Conservation (phyloP, 2,113 vertebrate genomes). For the Odocoileus hemionus region DNA sequence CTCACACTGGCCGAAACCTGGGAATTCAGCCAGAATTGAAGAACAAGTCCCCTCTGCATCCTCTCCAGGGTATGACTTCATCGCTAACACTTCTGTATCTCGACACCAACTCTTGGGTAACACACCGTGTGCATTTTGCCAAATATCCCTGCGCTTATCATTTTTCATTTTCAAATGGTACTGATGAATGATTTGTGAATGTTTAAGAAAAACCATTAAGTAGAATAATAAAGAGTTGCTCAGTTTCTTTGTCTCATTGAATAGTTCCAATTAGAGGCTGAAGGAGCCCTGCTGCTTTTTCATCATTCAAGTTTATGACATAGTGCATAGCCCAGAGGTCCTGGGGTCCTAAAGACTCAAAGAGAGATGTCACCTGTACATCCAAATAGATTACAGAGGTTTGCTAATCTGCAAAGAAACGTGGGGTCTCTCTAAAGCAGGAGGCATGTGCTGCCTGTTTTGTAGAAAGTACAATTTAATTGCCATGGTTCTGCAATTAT, state of each 20-base stretch:
- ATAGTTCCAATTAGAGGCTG: slow-evolving; percentile 78
- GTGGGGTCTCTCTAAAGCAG: slow-evolving; percentile 58
- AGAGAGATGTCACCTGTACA: slow-evolving; percentile 74
- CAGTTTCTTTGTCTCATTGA: slow-evolving; percentile 70
- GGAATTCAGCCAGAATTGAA: slow-evolving; percentile 82
- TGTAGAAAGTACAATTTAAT: slow-evolving; percentile 75
- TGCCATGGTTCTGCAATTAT: slow-evolving; percentile 58
- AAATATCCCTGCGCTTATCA: slow-evolving; percentile 75
- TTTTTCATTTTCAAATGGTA: slow-evolving; percentile 73
- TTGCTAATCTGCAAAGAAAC: slow-evolving; percentile 71
- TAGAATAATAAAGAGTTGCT: slow-evolving; percentile 74
- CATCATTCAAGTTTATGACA: slow-evolving; percentile 78
- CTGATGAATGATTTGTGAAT: slow-evolving; percentile 79
- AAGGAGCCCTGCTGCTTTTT: slow-evolving; percentile 75
- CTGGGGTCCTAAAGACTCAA: slow-evolving; percentile 66
- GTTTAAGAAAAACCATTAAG: slow-evolving; percentile 71
- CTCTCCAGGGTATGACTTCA: slow-evolving; percentile 80
- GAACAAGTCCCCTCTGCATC: slow-evolving; percentile 73
- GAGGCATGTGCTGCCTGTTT: slow-evolving; percentile 61
- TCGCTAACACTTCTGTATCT: slow-evolving; percentile 67
- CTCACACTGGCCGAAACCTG: slow-evolving; percentile 75
- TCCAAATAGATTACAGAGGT: slow-evolving; percentile 73
- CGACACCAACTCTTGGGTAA: slow-evolving; percentile 66
- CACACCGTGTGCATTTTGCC: slow-evolving; percentile 70
- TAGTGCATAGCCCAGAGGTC: slow-evolving; percentile 74